A percentile compares a stretch with the other conserved stretches of the same genome.
phyloP scores from a whole-genome alignment of 1,140 invertebrate species.

The Drosophila arawakana region DNA sequence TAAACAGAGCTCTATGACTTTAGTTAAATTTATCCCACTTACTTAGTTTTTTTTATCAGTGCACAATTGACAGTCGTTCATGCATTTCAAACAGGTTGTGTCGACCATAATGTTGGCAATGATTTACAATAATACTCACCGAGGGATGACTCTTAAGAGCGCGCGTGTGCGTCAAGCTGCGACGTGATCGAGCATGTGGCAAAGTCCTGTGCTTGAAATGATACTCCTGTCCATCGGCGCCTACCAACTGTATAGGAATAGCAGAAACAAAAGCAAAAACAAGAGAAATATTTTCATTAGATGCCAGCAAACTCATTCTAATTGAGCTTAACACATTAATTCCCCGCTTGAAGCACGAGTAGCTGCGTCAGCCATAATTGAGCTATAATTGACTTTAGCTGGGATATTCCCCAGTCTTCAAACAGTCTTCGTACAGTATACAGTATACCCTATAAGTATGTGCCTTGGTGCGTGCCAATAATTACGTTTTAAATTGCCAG shows the following conservation, averaged over 20 bases:
- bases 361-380: constrained; percentile 67
- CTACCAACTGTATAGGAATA: constrained; percentile 86
- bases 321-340: constrained; percentile 74
- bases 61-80: background rate
- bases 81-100: constrained; percentile 12
- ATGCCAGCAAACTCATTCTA: constrained; percentile 51
- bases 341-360: constrained; percentile 44
- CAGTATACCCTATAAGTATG: constrained; percentile 5
- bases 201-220: constrained; percentile 96
- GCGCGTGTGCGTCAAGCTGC: constrained; percentile 94
- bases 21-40: too few relatives aligned
- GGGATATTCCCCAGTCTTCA: constrained; percentile 9
- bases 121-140: constrained; percentile 87
- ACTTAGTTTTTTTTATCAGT: too few relatives aligned
- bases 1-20: too few relatives aligned
- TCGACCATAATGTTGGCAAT: background rate
- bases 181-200: constrained; percentile 92
- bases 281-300: constrained; percentile 56
- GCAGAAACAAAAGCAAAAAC: constrained; percentile 21
- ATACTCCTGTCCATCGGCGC: constrained; percentile 94
- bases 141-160: constrained; percentile 94
- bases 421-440: background rate
- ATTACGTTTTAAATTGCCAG: constrained; percentile 75
- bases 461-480: constrained; percentile 41
- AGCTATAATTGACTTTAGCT: constrained; percentile 68